Conservation (phyloP, 2,888 invertebrate genomes). For the Blastobasis lacticolella region DNA sequence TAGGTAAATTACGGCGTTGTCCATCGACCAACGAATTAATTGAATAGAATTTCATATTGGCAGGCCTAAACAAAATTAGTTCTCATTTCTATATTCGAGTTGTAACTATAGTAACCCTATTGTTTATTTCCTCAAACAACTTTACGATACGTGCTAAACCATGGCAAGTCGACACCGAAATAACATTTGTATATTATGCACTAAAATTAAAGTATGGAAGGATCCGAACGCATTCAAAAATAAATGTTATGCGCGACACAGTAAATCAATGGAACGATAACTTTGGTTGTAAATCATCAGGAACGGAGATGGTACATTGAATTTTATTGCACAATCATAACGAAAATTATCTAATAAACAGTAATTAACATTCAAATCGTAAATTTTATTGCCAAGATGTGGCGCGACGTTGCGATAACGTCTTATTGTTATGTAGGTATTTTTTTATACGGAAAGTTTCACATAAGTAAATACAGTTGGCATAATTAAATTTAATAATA, state of each 20-base stretch:
- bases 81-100: too few species aligned
- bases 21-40: too few species aligned
- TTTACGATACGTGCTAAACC: conserved; percentile 14
- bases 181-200: conserved; percentile 58
- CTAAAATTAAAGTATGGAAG: conserved; percentile 67
- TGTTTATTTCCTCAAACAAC: neutral
- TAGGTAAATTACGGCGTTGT: too few species aligned
- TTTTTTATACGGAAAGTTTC: too few species aligned
- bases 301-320: conserved; percentile 49
- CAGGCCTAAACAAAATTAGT: too few species aligned
- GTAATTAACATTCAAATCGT: conserved; percentile 38
- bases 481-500: too few species aligned
- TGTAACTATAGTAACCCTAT: too few species aligned
- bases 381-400: conserved; percentile 13
- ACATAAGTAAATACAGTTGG: too few species aligned
- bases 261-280: conserved; percentile 63
- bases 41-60: too few species aligned
- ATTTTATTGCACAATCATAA: conserved; percentile 54
- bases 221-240: conserved; percentile 61
- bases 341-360: conserved; percentile 47
- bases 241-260: conserved; percentile 56
- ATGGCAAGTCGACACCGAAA: conserved; percentile 47
- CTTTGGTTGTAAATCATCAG: conserved; percentile 56
- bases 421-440: conserved; percentile 3
- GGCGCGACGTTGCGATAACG: conserved; percentile 1